Base-by-base conservation (phyloP, 1,140 invertebrate species). In the Drosophila carrolli region DNA sequence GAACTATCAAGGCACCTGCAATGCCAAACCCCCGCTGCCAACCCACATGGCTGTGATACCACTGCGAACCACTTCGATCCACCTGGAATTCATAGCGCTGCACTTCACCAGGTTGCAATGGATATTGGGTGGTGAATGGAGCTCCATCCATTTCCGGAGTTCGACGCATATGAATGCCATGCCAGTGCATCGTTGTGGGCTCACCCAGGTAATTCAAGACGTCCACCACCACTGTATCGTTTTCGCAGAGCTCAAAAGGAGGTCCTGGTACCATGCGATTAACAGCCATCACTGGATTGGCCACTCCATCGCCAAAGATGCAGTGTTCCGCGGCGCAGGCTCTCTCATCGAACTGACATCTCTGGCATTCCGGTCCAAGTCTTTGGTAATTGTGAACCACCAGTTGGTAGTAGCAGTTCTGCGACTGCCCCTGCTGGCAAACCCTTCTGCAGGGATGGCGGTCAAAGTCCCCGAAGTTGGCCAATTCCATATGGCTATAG, bases 61-160 rank as follows among this genome's bases (percentile, higher is more conserved):
- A 94, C 75, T 96, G 95, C 1, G 96, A 96, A 1, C 96, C 96
- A 14, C 95, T 93, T 19, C 94, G 93, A 40, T 95, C 94, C 0
- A 95, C 96, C 23, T 95, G 93, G 81, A 96, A 96, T 91, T 96
- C 97, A 81, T 97, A 97, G 82, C 96, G 96, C 92, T 97, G 97
- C 1, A 95, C 96, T 0, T 96, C 97, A 48, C 95, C 95, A 27
- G 96, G 96, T 3, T 94, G 93, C 79, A 97, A 95, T 1, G 97
- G 97, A 84, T 97, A 97, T 90, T 98, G 97, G 0, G 96, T 97
- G 14, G 97, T 93, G 94, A 96, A 95, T 0, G 96, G 95, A 0
- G 96, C 96, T 8, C 97, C 97, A 81, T 98, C 97, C 96, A 97
- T 97, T 75, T 95, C 96, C 0, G 96, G 96, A 0, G 96, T 95